A percentile compares a stretch with the other conserved stretches of the same genome.
These are phyloP conservation scores for Acanthornis magna DNA, from an alignment of 2,797 vertebrate species.

Conservation along the genomic window DNA sequence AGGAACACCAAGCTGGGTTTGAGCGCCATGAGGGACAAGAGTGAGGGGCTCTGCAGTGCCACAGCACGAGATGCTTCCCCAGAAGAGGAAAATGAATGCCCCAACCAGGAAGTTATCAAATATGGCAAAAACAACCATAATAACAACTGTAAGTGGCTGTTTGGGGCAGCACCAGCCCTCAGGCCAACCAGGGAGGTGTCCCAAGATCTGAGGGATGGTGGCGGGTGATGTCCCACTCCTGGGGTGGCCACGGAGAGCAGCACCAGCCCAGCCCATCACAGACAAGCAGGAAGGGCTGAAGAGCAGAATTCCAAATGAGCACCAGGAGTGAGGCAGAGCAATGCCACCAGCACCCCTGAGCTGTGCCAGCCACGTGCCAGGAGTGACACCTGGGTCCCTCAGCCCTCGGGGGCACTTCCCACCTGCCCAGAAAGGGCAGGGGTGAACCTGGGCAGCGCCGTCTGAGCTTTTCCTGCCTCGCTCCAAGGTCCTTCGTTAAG, in stretches of 20 bases:
- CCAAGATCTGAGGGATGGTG: fast-evolving
- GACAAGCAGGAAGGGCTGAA: not conserved
- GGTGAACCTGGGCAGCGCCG: not conserved
- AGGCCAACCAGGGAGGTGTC: fast-evolving
- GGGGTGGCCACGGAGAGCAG: fast-evolving
- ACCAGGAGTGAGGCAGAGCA: not conserved
- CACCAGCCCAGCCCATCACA: fast-evolving
- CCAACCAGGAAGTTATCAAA: not conserved
- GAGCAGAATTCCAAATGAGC: fast-evolving
- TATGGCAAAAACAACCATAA: fast-evolving
- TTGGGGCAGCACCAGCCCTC: not conserved
- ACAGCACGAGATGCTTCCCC: fast-evolving
- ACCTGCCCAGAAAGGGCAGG: not conserved
- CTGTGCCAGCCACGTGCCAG: not conserved
- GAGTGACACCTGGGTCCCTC: not conserved
- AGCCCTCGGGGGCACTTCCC: not conserved
- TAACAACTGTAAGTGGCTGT: fast-evolving
- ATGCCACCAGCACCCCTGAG: not conserved
- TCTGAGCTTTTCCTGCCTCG: not conserved
- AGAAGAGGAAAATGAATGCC: fast-evolving
- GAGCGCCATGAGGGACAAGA: fast-evolving
- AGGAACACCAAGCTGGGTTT: not conserved
- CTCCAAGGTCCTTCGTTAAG: not conserved
- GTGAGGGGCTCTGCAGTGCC: not conserved
- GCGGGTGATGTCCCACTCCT: not conserved